Percentiles rank a stretch among this genome's conserved stretches.
Evolutionary conservation across 2,113 vertebrate species (phyloP).

Genomic region (Myodes glareolus): DNA sequence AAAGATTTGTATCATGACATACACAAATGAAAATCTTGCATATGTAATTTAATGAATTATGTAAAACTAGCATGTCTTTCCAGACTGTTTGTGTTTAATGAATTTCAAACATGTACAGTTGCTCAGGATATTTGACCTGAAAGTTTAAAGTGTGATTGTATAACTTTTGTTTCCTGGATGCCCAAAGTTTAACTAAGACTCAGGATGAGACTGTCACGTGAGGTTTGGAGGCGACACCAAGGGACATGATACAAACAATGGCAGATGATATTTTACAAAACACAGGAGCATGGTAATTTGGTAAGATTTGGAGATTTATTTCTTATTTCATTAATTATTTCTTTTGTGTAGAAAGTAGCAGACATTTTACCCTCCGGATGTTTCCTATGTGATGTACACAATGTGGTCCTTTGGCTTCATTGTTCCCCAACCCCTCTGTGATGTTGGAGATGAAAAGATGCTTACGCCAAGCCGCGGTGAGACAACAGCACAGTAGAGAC

Average conservation of each 20-base stretch:
- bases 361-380: neutral
- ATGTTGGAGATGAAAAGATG: neutral
- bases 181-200: neutral
- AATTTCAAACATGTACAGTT: slow-evolving; percentile 44
- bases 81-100: slow-evolving; percentile 61
- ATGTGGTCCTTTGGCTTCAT: neutral
- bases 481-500: accelerated
- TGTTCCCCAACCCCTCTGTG: neutral
- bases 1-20: slow-evolving; percentile 71
- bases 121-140: neutral
- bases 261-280: neutral
- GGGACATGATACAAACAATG: neutral
- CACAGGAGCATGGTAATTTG: neutral
- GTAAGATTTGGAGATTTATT: neutral
- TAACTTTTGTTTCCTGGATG: neutral
- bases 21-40: slow-evolving; percentile 71
- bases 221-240: neutral
- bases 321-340: slow-evolving; percentile 9
- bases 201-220: too few relatives aligned
- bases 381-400: neutral
- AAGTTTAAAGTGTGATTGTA: slow-evolving; percentile 39
- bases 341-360: neutral
- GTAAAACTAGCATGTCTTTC: slow-evolving; percentile 43
- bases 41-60: slow-evolving; percentile 73
- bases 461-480: neutral